These are phyloP conservation scores for Malurus elegans DNA, from an alignment of 2,113 vertebrate species.

Conservation along the genomic window DNA sequence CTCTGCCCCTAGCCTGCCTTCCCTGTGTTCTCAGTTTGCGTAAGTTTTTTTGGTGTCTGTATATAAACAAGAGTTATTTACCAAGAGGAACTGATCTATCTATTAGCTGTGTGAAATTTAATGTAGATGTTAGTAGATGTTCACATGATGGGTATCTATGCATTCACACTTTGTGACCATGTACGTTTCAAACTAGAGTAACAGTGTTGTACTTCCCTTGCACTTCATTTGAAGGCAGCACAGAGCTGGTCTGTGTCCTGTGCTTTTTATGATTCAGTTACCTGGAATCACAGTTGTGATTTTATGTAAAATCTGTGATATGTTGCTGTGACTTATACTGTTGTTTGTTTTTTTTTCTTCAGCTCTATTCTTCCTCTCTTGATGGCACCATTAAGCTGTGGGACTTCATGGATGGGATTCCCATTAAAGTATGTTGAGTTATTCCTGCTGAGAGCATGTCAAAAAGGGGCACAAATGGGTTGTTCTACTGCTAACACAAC, in stretches of 20 bases:
- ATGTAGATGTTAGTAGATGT: not conserved
- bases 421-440: conserved; percentile 85
- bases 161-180: rapidly evolving
- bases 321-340: not conserved
- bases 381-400: conserved; percentile 93
- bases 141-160: rapidly evolving
- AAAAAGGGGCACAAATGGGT: not conserved
- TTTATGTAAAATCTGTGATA: not conserved
- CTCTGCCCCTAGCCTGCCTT: not conserved
- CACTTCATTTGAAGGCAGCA: not conserved
- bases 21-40: not conserved
- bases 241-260: not conserved
- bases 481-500: not conserved
- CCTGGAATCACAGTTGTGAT: rapidly evolving
- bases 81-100: not conserved
- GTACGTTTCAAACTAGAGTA: not conserved
- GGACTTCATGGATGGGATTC: conserved; percentile 93
- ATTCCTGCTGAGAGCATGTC: not conserved
- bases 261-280: not conserved
- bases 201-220: not conserved
- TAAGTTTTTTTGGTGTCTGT: rapidly evolving
- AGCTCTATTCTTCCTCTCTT: conserved; percentile 88
- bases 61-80: not conserved
- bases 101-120: not conserved
- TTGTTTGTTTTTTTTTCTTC: not conserved